Base-by-base conservation (phyloP, 2,888 invertebrate genomes). In the Halictus quadricinctus region DNA sequence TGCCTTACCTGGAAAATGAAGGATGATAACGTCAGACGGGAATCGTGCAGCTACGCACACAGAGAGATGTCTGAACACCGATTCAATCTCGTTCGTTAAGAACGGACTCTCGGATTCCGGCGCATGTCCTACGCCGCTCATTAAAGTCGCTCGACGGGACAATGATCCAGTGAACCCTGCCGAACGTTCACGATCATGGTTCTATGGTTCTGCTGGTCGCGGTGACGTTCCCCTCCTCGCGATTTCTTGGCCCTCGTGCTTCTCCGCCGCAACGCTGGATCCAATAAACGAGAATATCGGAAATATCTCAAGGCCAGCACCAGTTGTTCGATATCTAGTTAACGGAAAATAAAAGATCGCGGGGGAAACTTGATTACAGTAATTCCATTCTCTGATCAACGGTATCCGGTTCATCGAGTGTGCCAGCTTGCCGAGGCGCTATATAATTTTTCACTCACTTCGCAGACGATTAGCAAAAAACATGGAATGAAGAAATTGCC, bases 331-430 rank as follows among this genome's bases (percentile, higher is more conserved):
- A 87, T 86, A 84, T 82, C 80, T 80, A 73, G 87, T 86, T 87
- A 87, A 87, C 84, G 84, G 86, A 80, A 82, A 86, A 84, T 86
- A 86, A 82, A 86, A 82, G 77, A 79, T 48, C 69, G 7, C 69
- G 46, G 43, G 36, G 79, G 80, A 66, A 79, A 84, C 86, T 86
- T 86, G 87, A 87, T 87, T 86, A 87, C 84, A 85, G 87, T 87
- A 86, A 87, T 87, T 82, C 84, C 76, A 76, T 82, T 86, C 87
- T 86, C 78, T 81, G 84, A 87, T 87, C 87, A 80, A 66, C 78
- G 81, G 78, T 86, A 81, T 86, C 87, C 86, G 86, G 84, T 83
- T 84, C 81, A 86, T 81, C 84, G 84, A 25, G 77, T 76, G 64
- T 4, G 72, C 69, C 82, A 77, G 58, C 77, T 13, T 72, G 69